A percentile compares a stretch with the other conserved stretches of the same genome.
phyloP scores from a whole-genome alignment of 2,797 vertebrate species.

The Hippopotamyrus pictus region DNA sequence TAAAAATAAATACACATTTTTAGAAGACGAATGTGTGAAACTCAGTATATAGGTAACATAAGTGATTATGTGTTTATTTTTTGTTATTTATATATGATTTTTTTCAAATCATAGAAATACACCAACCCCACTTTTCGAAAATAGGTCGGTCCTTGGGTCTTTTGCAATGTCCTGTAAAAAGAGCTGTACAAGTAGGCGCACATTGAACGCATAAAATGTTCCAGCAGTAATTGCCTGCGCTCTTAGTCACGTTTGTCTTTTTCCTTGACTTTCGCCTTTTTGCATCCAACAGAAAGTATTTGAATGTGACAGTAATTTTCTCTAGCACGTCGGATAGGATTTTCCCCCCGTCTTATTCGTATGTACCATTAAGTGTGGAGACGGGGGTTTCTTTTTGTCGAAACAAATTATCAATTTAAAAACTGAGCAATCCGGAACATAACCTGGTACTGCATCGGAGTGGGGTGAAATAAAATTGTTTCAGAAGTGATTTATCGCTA shows the following conservation, averaged over 20 bases:
- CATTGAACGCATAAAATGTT: constrained; percentile 31
- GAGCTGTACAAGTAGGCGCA: constrained; percentile 30
- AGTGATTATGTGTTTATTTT: not conserved
- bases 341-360: constrained; percentile 30
- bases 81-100: not conserved
- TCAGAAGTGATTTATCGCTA: constrained; percentile 16
- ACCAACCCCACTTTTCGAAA: not conserved
- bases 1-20: not conserved
- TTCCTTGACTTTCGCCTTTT: not conserved
- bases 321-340: constrained; percentile 29
- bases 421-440: constrained; percentile 43
- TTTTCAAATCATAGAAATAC: not conserved
- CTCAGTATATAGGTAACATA: not conserved
- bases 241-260: constrained; percentile 4
- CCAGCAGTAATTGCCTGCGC: not conserved
- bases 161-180: constrained; percentile 53
- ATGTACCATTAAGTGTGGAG: constrained; percentile 40
- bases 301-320: not conserved
- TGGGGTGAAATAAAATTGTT: not conserved
- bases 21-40: not conserved
- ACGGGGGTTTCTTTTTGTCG: constrained; percentile 31
- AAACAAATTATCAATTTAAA: constrained; percentile 45
- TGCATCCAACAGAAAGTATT: not conserved
- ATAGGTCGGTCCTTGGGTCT: constrained; percentile 53
- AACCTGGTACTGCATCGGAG: constrained; percentile 27